Conservation (phyloP, 2,888 invertebrate genomes). For the Rotaria macrura region DNA sequence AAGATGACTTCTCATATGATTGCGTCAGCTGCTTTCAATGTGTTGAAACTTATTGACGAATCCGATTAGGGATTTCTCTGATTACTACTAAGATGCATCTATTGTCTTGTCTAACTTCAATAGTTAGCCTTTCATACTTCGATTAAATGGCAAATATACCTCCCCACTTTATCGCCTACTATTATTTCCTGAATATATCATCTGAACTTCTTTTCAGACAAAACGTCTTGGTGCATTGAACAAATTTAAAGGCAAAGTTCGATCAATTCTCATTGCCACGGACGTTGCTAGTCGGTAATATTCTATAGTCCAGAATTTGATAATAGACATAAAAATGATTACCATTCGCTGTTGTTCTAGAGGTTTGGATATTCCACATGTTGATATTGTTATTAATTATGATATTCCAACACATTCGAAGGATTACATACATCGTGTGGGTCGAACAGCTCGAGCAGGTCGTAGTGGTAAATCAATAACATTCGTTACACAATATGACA, state of each 20-base stretch:
- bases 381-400: conserved; percentile 90
- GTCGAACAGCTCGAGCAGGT: conserved; percentile 83
- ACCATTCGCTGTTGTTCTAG: conserved; percentile 53
- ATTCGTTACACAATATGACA: conserved; percentile 94
- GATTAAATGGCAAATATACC: no score
- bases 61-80: no score
- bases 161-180: no score
- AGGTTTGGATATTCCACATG: conserved; percentile 94
- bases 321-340: no score
- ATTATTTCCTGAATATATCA: background rate
- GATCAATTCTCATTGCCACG: conserved; percentile 90
- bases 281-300: conserved; percentile 85
- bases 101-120: no score
- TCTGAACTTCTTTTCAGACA: conserved; percentile 54
- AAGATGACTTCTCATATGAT: no score
- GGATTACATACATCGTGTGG: conserved; percentile 95
- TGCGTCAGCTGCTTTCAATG: no score
- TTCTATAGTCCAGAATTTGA: background rate
- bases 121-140: no score
- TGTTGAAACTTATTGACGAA: no score
- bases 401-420: conserved; percentile 97
- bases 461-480: conserved; percentile 84
- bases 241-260: conserved; percentile 82
- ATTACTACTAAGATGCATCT: no score
- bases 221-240: conserved; percentile 84